Evolutionary conservation across 2,888 invertebrate genomes (phyloP).

Genomic region (Peribatodes rhomboidaria): DNA sequence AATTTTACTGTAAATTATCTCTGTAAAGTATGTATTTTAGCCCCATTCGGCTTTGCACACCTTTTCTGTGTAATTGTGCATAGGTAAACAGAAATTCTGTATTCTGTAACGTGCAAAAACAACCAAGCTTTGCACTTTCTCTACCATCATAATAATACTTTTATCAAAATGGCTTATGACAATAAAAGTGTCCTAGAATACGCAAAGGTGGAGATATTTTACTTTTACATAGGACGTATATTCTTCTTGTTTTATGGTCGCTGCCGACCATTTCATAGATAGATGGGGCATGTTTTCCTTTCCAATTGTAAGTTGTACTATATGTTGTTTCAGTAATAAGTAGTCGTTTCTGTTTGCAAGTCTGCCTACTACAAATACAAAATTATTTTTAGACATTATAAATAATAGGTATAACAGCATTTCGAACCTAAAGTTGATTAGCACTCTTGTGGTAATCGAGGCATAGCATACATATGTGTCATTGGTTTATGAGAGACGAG

Average conservation of each 20-base stretch:
- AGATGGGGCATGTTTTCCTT: constrained; percentile 7
- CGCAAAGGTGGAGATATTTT: constrained; percentile 21
- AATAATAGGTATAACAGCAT: too few relatives aligned
- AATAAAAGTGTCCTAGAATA: constrained; percentile 21
- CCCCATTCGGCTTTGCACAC: too few relatives aligned
- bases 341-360: not conserved
- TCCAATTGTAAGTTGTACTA: not conserved
- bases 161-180: constrained; percentile 9
- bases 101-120: not conserved
- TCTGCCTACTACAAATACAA: not conserved
- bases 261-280: not conserved
- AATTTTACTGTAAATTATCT: too few relatives aligned
- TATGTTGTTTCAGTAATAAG: not conserved
- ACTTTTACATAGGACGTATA: constrained; percentile 19
- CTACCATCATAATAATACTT: constrained; percentile 14
- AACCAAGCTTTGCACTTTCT: constrained; percentile 5
- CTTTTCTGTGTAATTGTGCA: not conserved
- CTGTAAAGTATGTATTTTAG: too few relatives aligned
- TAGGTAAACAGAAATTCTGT: too few relatives aligned
- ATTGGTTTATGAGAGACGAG: too few relatives aligned
- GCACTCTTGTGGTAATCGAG: too few relatives aligned
- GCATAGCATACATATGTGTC: too few relatives aligned
- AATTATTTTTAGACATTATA: too few relatives aligned
- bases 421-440: not conserved
- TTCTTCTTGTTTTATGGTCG: constrained; percentile 23